Evolutionary conservation across 2,113 vertebrate genomes (phyloP).

Genomic region (Paradoxurus hermaphroditus): DNA sequence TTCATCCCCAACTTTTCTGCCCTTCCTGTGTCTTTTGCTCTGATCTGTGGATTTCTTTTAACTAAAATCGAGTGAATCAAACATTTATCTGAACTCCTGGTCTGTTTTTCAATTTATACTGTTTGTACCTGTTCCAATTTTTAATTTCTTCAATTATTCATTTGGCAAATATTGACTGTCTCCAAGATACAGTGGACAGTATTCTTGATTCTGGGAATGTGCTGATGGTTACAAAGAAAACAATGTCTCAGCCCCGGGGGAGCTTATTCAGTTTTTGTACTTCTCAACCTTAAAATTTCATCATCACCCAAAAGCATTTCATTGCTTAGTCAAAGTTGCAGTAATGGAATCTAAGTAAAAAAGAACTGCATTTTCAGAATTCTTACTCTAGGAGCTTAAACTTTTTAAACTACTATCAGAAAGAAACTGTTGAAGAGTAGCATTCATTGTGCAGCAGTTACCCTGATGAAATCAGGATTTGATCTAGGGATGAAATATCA

Average conservation of each 20-base stretch:
- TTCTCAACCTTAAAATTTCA: conserved; percentile 19
- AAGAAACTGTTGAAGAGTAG: background rate
- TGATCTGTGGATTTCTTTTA: conserved; percentile 30
- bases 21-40: background rate
- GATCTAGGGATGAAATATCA: background rate
- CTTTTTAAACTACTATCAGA: background rate
- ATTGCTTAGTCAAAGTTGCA: background rate
- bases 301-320: background rate
- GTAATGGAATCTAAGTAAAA: background rate
- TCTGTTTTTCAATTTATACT: background rate
- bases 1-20: background rate
- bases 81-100: background rate
- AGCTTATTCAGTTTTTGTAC: conserved; percentile 7
- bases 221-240: conserved; percentile 19
- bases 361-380: background rate
- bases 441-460: background rate
- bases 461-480: background rate
- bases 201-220: background rate
- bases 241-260: background rate
- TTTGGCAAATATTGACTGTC: conserved; percentile 45
- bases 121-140: background rate
- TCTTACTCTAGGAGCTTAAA: background rate
- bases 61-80: conserved; percentile 24
- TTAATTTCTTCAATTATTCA: conserved; percentile 44
- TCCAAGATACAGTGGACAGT: background rate